Conservation (phyloP, 92 coral and sea anemone species). For the Porites divaricata region DNA sequence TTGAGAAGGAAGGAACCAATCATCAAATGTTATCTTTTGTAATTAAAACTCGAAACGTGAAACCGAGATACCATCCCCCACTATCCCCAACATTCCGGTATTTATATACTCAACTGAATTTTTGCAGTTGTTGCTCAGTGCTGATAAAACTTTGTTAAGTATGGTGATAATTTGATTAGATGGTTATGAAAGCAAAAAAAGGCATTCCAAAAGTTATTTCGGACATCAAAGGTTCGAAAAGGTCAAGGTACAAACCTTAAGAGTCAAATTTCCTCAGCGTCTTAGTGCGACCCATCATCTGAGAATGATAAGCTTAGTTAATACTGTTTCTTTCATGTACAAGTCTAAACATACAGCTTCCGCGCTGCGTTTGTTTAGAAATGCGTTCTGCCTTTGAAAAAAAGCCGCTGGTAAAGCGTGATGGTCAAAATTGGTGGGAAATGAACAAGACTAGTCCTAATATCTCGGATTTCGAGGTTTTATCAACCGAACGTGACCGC, state of each 20-base stretch:
- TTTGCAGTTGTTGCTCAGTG: neutral
- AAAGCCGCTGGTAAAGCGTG: slow-evolving; percentile 29
- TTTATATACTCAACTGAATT: neutral
- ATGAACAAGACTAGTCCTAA: neutral
- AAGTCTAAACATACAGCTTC: neutral
- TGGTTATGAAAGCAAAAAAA: neutral
- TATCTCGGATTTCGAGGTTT: neutral
- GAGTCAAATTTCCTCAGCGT: slow-evolving; percentile 27
- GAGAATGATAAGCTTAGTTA: neutral
- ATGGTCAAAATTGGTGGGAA: slow-evolving; percentile 26
- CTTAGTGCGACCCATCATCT: neutral
- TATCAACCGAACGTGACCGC: slow-evolving; percentile 30
- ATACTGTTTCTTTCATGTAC: neutral
- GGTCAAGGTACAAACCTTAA: neutral
- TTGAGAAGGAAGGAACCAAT: neutral
- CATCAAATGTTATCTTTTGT: neutral
- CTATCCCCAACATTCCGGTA: neutral
- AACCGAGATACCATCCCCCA: neutral
- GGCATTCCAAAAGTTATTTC: neutral
- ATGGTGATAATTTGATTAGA: neutral
- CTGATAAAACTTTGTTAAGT: neutral
- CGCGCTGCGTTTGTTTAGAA: neutral
- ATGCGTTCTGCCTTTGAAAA: slow-evolving; percentile 41
- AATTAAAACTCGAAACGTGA: neutral
- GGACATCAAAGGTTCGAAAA: too few relatives aligned